These are phyloP conservation scores for Neopipo cinnamomea DNA, from an alignment of 2,113 vertebrate species.

Conservation along the genomic window DNA sequence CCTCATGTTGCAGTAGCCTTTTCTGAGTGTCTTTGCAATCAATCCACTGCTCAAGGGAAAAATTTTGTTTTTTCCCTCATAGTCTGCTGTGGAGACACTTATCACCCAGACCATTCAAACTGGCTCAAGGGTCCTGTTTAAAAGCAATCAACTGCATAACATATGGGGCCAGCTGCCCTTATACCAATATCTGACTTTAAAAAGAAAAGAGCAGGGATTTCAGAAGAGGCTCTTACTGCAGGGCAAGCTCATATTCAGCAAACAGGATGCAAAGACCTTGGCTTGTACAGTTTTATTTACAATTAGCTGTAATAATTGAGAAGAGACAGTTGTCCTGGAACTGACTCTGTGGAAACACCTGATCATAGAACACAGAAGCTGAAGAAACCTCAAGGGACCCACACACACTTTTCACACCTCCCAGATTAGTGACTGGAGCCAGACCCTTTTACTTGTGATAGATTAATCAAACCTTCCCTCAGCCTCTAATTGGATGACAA, in stretches of 20 bases:
- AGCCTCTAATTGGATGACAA: conserved; percentile 79
- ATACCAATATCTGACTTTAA: background rate
- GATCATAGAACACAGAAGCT: conserved; percentile 58
- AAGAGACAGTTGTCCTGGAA: conserved; percentile 62
- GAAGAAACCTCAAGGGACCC: conserved; percentile 55
- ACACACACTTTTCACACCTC: conserved; percentile 62
- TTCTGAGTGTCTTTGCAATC: background rate
- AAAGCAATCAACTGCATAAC: background rate
- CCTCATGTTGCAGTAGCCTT: background rate
- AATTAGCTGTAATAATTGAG: conserved; percentile 69
- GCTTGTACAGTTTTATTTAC: background rate
- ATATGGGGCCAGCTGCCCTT: background rate
- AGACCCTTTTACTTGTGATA: conserved; percentile 66
- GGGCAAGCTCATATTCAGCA: background rate
- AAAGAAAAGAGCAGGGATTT: background rate
- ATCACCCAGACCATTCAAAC: background rate
- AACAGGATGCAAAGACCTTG: background rate
- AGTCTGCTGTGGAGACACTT: conserved; percentile 1
- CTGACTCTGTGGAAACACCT: conserved; percentile 55
- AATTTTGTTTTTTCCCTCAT: background rate
- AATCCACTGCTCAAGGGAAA: background rate
- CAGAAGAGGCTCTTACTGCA: background rate
- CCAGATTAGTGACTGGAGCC: conserved; percentile 66
- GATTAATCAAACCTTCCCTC: conserved; percentile 77
- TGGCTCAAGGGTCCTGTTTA: conserved; percentile 16